Conservation (phyloP, 2,797 vertebrate genomes). For the Tarsius wallacei region DNA sequence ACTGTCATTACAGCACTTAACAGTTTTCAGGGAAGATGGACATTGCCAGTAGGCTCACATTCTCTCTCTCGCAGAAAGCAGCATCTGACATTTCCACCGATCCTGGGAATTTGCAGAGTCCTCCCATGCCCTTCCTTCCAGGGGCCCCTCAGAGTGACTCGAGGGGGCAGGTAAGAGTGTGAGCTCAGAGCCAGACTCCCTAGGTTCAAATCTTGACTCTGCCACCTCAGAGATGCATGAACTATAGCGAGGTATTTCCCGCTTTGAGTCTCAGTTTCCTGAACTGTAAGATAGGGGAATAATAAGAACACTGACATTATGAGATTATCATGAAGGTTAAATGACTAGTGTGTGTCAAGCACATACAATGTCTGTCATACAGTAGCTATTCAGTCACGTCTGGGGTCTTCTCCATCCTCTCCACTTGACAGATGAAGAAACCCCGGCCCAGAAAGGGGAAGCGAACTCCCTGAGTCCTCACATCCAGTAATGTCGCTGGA, state of each 20-base stretch:
- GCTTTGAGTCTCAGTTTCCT: background rate
- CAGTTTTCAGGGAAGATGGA: background rate
- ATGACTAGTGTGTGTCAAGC: background rate
- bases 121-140: background rate
- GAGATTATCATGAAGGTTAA: background rate
- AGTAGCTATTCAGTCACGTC: background rate
- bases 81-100: background rate
- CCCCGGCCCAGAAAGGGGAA: background rate
- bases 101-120: background rate
- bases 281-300: background rate
- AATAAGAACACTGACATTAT: rapidly evolving
- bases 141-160: background rate
- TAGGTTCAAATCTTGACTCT: background rate
- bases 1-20: background rate
- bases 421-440: background rate
- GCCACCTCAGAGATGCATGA: background rate
- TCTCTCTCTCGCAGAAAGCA: background rate
- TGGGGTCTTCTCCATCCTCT: background rate
- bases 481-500: background rate
- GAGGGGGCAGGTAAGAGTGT: too few relatives aligned
- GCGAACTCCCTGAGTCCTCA: background rate
- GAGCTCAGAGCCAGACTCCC: background rate
- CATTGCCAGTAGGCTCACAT: background rate
- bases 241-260: background rate
- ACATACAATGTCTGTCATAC: too few relatives aligned